These are phyloP conservation scores for Aromia moschata DNA, from an alignment of 2,888 invertebrate species.

Conservation along the genomic window DNA sequence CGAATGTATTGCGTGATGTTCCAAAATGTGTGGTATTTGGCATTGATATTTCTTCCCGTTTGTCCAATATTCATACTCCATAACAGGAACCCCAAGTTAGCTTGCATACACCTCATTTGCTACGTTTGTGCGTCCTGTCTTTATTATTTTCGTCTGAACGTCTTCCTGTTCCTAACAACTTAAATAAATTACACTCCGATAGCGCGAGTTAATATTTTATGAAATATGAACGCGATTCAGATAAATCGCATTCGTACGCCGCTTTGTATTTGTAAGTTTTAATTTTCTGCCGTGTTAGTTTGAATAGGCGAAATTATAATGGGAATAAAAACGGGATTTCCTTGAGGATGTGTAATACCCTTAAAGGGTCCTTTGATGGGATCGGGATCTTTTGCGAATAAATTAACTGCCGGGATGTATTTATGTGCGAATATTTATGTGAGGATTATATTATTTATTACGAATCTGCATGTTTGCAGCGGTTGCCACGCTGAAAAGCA, in stretches of 20 bases:
- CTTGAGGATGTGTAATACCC: slow-evolving; percentile 18
- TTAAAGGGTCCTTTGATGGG: slow-evolving; percentile 14
- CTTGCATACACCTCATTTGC: too few species aligned
- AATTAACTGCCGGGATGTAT: slow-evolving; percentile 13
- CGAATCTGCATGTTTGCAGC: too few species aligned
- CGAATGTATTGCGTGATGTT: too few species aligned
- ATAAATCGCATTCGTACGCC: slow-evolving; percentile 11
- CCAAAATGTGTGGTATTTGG: too few species aligned
- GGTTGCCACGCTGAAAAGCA: too few species aligned
- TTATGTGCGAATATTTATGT: too few species aligned
- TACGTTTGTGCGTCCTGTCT: too few species aligned
- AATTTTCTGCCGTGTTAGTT: slow-evolving; percentile 19
- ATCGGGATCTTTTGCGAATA: neutral
- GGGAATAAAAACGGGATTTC: slow-evolving; percentile 13
- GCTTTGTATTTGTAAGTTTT: slow-evolving; percentile 15
- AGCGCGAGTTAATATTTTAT: slow-evolving; percentile 12
- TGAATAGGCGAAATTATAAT: slow-evolving; percentile 16
- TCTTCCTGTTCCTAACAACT: slow-evolving; percentile 20
- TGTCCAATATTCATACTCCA: too few species aligned
- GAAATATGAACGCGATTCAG: slow-evolving; percentile 21
- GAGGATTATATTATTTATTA: too few species aligned
- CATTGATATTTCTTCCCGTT: too few species aligned
- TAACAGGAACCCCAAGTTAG: too few species aligned
- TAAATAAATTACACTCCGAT: slow-evolving; percentile 24
- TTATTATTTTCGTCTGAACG: slow-evolving; percentile 15